Percentiles rank a stretch among this genome's conserved stretches.
Evolutionary conservation across 2,113 vertebrate species (phyloP).

Genomic region (Protomyctophum bolini): DNA sequence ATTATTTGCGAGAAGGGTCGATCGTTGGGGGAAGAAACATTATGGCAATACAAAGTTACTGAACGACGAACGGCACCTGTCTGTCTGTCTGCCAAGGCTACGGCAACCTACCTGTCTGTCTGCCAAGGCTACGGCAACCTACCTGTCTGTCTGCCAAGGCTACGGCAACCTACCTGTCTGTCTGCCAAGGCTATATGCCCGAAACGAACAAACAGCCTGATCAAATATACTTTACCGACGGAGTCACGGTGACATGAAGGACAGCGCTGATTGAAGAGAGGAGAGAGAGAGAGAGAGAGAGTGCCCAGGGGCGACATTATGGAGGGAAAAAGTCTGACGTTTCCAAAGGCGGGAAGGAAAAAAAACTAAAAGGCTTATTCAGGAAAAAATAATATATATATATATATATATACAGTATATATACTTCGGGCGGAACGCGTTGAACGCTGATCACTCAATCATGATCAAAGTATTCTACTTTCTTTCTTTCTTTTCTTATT

Average conservation of each 20-base stretch:
- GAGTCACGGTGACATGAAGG: constrained; percentile 33
- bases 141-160: constrained; percentile 25
- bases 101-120: constrained; percentile 2
- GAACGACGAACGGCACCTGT: constrained; percentile 16
- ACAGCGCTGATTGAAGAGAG: constrained; percentile 10
- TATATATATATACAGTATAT: background rate
- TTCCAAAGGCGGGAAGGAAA: background rate
- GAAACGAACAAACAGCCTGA: constrained; percentile 38
- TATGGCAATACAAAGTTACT: constrained; percentile 17
- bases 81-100: constrained; percentile 27
- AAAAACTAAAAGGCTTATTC: constrained; percentile 8
- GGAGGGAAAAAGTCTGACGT: constrained; percentile 26
- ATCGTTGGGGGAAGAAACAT: constrained; percentile 42
- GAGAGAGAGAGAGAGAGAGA: constrained; percentile 9
- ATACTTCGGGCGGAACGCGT: constrained; percentile 23
- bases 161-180: background rate
- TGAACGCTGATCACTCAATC: constrained; percentile 37
- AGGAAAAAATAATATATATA: too few relatives aligned
- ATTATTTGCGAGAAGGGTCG: background rate
- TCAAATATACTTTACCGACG: constrained; percentile 26
- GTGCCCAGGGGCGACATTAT: background rate
- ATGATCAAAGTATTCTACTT: constrained; percentile 17
- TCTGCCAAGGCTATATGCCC: constrained; percentile 19
- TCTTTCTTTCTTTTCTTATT: constrained; percentile 29
- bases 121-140: constrained; percentile 17